Percentiles rank a stretch among this genome's conserved stretches.
These are phyloP conservation scores for Agelastica alni DNA, from an alignment of 2,888 invertebrate species.

Conservation along the genomic window DNA sequence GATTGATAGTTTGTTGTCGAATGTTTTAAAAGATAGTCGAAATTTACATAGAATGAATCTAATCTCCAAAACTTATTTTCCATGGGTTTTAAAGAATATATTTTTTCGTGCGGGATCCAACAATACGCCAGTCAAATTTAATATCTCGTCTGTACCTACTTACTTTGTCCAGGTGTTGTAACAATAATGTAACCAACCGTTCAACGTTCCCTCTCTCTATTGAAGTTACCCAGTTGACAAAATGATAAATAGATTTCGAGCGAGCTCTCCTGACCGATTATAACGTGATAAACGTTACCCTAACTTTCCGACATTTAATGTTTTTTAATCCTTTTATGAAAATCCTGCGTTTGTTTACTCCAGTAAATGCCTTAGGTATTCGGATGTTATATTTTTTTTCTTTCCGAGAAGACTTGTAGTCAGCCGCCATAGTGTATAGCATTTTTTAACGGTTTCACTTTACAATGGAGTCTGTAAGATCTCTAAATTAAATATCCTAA, in stretches of 20 bases:
- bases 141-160: conserved; percentile 47
- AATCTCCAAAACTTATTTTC: conserved; percentile 13
- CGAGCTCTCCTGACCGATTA: conserved; percentile 44
- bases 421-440: conserved; percentile 29
- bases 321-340: conserved; percentile 21
- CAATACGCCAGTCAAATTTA: conserved; percentile 40
- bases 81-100: conserved; percentile 14
- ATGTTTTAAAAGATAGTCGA: not conserved
- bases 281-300: conserved; percentile 39
- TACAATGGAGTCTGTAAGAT: conserved; percentile 41
- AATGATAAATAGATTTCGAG: conserved; percentile 49
- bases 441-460: conserved; percentile 32
- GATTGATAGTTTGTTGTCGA: too few species aligned
- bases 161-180: conserved; percentile 50
- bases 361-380: not conserved
- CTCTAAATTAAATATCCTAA: conserved; percentile 47
- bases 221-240: conserved; percentile 47
- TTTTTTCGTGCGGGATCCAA: conserved; percentile 16
- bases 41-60: conserved; percentile 15
- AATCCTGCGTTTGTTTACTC: conserved; percentile 19
- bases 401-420: conserved; percentile 16
- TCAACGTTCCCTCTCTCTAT: conserved; percentile 44
- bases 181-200: conserved; percentile 52
- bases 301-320: conserved; percentile 36
- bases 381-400: not conserved